Percentiles rank a stretch among this genome's conserved stretches.
Conservation (phyloP, 2,113 vertebrate genomes). For the Recurvirostra avosetta region DNA sequence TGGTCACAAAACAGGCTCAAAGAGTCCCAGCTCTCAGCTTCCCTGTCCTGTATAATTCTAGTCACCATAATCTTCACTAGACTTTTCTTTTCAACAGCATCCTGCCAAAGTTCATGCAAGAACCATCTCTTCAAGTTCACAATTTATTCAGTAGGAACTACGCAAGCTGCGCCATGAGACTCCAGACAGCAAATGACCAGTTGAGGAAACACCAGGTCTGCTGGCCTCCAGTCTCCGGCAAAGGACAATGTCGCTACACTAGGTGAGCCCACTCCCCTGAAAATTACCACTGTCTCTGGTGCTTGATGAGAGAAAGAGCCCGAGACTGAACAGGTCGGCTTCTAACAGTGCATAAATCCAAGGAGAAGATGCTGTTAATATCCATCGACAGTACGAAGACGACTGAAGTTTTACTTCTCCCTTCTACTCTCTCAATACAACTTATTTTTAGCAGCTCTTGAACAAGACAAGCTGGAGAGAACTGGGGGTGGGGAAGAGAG, state of each 20-base stretch:
- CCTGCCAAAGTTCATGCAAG: background rate
- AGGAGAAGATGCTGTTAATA: background rate
- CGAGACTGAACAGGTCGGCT: background rate
- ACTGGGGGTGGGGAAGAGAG: background rate
- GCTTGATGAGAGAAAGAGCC: background rate
- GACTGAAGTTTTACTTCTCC: background rate
- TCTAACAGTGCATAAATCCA: background rate
- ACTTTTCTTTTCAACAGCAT: background rate
- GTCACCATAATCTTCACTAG: background rate
- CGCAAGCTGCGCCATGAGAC: background rate
- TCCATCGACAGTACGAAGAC: background rate
- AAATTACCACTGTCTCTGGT: background rate
- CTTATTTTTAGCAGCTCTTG: slow-evolving; percentile 37
- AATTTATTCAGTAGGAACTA: background rate
- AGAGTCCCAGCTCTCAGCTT: background rate
- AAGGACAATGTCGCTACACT: background rate
- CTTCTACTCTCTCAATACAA: background rate
- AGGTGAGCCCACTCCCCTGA: background rate
- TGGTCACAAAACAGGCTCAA: background rate
- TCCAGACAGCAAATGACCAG: background rate
- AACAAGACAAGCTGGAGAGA: background rate
- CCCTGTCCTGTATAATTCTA: background rate
- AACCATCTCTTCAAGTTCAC: background rate
- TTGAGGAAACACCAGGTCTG: background rate
- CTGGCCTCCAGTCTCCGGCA: background rate